Conservation (phyloP, 1,140 invertebrate species). For the Heliconius himera region DNA sequence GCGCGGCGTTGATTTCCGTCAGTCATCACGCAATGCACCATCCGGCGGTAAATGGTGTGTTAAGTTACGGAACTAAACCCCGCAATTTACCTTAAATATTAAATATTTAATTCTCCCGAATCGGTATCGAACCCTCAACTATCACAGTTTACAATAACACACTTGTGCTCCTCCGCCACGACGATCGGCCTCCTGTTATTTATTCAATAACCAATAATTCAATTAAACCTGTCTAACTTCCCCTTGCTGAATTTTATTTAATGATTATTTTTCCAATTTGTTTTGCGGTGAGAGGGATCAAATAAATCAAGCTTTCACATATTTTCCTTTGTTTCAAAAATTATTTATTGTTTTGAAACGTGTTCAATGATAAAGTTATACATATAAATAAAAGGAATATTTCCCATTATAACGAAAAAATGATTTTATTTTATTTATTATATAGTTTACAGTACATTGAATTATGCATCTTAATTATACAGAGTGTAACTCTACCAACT, state of each 20-base stretch:
- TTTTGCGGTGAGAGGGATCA: conserved; percentile 21
- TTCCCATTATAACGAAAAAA: background rate
- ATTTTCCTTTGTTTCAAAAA: conserved; percentile 18
- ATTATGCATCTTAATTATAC: too few species aligned
- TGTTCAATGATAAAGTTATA: background rate
- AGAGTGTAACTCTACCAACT: too few species aligned
- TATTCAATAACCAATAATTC: background rate
- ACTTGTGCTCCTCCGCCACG: background rate
- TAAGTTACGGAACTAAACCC: too few species aligned
- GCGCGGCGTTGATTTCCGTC: too few species aligned
- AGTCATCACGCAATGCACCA: too few species aligned
- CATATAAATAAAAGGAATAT: background rate
- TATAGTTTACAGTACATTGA: too few species aligned
- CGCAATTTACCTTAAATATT: too few species aligned
- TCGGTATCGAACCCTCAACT: background rate
- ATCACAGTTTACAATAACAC: background rate
- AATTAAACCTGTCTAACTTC: conserved; percentile 21
- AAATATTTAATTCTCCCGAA: too few species aligned
- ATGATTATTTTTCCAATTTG: conserved; percentile 22
- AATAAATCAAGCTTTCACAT: conserved; percentile 17
- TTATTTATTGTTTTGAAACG: conserved; percentile 14
- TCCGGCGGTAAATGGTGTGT: too few species aligned
- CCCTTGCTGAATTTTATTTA: conserved; percentile 9
- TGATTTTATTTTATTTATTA: background rate
- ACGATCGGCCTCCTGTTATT: background rate